phyloP scores from a whole-genome alignment of 2,888 invertebrate species.

The Tromatobia lineatoria region DNA sequence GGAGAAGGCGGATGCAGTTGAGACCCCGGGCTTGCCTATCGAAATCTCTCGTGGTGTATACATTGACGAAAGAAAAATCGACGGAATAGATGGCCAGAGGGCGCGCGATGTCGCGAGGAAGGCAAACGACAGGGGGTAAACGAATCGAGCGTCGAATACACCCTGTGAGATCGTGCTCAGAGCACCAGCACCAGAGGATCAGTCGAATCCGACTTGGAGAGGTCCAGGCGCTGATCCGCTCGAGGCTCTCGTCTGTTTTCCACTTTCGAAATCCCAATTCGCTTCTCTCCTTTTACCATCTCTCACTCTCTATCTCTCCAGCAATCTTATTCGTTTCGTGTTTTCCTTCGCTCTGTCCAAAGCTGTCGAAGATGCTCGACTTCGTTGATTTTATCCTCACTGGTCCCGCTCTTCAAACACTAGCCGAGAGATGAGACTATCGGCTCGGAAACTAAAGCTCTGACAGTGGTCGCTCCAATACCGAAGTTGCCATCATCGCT shows the following conservation, averaged over 20 bases:
- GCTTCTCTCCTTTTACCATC: background rate
- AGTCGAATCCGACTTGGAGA: constrained; percentile 41
- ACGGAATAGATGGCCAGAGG: background rate
- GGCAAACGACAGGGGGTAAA: constrained; percentile 66
- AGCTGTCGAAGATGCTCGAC: constrained; percentile 39
- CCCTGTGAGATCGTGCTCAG: constrained; percentile 51
- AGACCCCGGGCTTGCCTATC: constrained; percentile 6
- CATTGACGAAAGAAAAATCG: constrained; percentile 24
- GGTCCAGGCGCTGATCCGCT: constrained; percentile 53
- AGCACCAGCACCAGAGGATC: constrained; percentile 33
- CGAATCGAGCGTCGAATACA: constrained; percentile 61
- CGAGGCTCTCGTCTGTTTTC: constrained; percentile 56
- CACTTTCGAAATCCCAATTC: constrained; percentile 57
- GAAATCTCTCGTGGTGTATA: constrained; percentile 26
- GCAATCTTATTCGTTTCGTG: constrained; percentile 39
- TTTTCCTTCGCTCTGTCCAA: constrained; percentile 12
- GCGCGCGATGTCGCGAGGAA: constrained; percentile 50
- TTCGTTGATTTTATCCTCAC: constrained; percentile 38
- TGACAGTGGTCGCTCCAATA: background rate
- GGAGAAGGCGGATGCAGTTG: constrained; percentile 18
- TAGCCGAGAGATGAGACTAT: constrained; percentile 22
- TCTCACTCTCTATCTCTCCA: constrained; percentile 14
- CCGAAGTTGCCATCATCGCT: background rate
- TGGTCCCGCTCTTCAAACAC: constrained; percentile 45
- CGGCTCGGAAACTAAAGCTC: background rate